Evolutionary conservation across 2,113 vertebrate species (phyloP).

Genomic region (Loxodonta africana): DNA sequence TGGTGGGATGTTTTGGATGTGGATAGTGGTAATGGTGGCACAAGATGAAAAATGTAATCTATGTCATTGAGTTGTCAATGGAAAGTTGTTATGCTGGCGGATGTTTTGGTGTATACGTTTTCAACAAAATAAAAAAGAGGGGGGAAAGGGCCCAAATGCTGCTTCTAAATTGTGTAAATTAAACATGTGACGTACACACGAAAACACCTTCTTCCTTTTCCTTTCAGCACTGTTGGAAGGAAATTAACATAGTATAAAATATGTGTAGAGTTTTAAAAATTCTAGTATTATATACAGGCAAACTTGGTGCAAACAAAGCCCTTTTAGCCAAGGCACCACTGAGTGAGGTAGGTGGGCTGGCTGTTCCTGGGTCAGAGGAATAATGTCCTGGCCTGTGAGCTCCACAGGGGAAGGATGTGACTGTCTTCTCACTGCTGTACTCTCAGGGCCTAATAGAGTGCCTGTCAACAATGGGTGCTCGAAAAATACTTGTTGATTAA

Average conservation of each 20-base stretch:
- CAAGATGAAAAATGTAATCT: too few relatives aligned
- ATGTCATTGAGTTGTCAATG: too few relatives aligned
- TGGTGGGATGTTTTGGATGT: too few relatives aligned
- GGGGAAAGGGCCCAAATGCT: neutral
- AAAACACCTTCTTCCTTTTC: neutral
- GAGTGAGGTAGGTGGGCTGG: neutral
- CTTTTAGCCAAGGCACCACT: neutral
- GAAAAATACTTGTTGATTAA: constrained; percentile 2
- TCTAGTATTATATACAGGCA: neutral
- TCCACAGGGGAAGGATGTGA: neutral
- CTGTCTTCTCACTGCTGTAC: neutral
- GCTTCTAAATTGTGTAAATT: constrained; percentile 60
- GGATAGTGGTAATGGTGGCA: too few relatives aligned
- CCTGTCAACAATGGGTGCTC: neutral
- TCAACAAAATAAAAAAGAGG: too few relatives aligned
- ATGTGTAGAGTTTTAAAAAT: neutral
- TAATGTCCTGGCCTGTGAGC: neutral
- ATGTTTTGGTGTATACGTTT: too few relatives aligned
- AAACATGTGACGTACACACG: neutral
- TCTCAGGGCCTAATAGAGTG: neutral
- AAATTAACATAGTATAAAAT: constrained; percentile 35
- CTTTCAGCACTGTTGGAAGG: constrained; percentile 11
- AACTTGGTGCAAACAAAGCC: neutral
- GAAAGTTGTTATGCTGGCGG: too few relatives aligned
- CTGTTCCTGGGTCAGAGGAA: neutral